Percentiles rank a stretch among this genome's conserved stretches.
These are phyloP conservation scores for Mus pahari DNA, from an alignment of 2,113 vertebrate genomes.

Conservation along the genomic window DNA sequence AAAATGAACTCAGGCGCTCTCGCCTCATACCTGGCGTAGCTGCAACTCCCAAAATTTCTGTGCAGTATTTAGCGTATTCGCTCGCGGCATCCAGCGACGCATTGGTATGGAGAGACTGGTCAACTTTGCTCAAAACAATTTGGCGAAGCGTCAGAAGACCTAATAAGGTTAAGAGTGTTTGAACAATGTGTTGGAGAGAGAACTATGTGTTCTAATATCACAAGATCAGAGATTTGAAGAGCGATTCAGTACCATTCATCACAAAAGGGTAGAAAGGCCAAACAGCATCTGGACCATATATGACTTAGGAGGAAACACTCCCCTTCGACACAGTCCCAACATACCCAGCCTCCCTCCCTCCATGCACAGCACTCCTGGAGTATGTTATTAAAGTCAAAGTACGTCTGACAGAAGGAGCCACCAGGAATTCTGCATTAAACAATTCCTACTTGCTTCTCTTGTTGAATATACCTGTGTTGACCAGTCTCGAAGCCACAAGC, in stretches of 20 bases:
- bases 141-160: constrained; percentile 96
- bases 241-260: neutral
- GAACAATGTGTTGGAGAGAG: constrained; percentile 40
- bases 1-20: neutral
- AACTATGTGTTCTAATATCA: constrained; percentile 14
- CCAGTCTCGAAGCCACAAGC: constrained; percentile 93
- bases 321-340: neutral
- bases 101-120: constrained; percentile 92
- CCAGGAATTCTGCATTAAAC: neutral
- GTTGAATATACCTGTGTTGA: constrained; percentile 92
- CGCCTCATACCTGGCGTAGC: constrained; percentile 92
- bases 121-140: constrained; percentile 96
- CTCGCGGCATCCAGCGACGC: constrained; percentile 88
- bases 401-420: neutral
- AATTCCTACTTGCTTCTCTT: constrained; percentile 15
- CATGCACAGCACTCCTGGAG: neutral
- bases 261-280: constrained; percentile 26
- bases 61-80: constrained; percentile 92
- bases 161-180: constrained; percentile 79
- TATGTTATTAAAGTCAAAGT: neutral
- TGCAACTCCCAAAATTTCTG: constrained; percentile 93
- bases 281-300: neutral
- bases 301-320: constrained; percentile 8
- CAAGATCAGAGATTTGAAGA: constrained; percentile 39
- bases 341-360: neutral